Conservation (phyloP, 1,140 invertebrate species). For the Mamestra configurata region DNA sequence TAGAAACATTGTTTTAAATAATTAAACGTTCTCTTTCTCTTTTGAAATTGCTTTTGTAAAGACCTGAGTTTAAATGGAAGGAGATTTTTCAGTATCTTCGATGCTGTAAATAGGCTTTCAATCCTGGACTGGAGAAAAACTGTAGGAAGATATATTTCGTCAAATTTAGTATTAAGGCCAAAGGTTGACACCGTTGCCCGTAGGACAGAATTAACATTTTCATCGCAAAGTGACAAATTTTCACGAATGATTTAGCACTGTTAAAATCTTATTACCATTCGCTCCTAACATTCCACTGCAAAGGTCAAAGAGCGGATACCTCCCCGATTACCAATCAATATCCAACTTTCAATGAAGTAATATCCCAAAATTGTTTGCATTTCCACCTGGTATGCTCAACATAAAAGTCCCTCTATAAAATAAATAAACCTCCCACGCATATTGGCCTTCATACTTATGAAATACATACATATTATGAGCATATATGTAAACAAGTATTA, state of each 20-base stretch:
- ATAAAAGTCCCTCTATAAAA: background rate
- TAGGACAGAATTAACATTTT: no score
- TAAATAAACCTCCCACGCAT: constrained; percentile 14
- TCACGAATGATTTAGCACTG: background rate
- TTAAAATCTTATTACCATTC: background rate
- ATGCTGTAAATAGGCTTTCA: no score
- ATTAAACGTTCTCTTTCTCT: no score
- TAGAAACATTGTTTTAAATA: no score
- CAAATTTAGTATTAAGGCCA: no score
- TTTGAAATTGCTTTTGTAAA: no score
- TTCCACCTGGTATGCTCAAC: background rate
- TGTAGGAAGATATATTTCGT: no score
- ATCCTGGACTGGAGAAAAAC: no score
- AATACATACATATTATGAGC: background rate
- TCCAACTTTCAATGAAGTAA: background rate
- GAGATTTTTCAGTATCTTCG: no score
- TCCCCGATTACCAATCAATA: constrained; percentile 1
- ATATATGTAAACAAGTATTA: constrained; percentile 1
- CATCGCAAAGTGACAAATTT: background rate
- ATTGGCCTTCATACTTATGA: background rate
- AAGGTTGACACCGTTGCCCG: no score
- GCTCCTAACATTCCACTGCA: background rate
- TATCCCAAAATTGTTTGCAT: background rate
- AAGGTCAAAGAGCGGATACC: background rate
- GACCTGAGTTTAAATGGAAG: no score